These are phyloP conservation scores for Pediacus dermestoides DNA, from an alignment of 2,888 invertebrate species.

Conservation along the genomic window DNA sequence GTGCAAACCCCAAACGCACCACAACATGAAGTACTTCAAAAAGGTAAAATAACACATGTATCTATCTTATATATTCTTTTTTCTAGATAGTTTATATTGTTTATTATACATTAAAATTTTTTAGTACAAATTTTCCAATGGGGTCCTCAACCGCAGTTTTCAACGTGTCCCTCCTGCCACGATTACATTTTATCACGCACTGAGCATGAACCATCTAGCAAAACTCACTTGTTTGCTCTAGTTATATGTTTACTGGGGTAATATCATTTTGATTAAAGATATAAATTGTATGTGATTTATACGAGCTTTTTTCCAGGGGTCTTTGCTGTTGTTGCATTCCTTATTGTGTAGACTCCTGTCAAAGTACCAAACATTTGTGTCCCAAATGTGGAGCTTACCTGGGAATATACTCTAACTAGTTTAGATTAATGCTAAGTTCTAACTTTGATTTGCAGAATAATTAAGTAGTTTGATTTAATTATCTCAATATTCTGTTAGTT, in stretches of 20 bases:
- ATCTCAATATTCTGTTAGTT: no score
- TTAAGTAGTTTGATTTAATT: no score
- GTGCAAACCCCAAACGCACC: no score
- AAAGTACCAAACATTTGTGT: slow-evolving; percentile 51
- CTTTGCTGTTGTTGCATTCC: slow-evolving; percentile 50
- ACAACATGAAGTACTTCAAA: no score
- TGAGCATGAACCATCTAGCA: slow-evolving; percentile 46
- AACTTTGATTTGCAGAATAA: no score
- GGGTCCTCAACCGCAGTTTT: neutral
- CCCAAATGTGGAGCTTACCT: slow-evolving; percentile 50
- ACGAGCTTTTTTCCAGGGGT: slow-evolving; percentile 43
- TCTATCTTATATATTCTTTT: no score
- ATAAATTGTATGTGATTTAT: no score
- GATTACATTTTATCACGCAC: slow-evolving; percentile 47
- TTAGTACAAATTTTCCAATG: neutral
- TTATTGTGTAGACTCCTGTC: slow-evolving; percentile 51
- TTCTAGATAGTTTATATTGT: no score
- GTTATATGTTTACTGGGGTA: slow-evolving; percentile 50
- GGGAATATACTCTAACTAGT: slow-evolving; percentile 42
- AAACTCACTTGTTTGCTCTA: slow-evolving; percentile 53
- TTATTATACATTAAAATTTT: no score
- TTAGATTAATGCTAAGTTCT: neutral
- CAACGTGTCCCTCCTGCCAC: slow-evolving; percentile 50
- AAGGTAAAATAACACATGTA: no score
- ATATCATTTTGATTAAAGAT: no score